Evolutionary conservation across 2,888 invertebrate species (phyloP).

Genomic region (Dorcus hopei): DNA sequence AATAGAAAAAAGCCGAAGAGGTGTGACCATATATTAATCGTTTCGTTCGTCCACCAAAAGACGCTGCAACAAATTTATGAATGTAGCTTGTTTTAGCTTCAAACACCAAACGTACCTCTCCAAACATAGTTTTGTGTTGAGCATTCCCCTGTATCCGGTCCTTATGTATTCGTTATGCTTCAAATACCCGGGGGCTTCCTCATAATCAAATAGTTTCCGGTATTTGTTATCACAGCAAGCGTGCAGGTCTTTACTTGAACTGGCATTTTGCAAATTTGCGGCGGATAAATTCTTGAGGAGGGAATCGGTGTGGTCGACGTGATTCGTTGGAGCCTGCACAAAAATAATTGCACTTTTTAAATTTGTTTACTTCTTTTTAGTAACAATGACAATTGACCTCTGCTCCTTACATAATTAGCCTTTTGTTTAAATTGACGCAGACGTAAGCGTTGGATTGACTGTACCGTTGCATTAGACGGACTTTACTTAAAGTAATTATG

Average conservation of each 20-base stretch:
- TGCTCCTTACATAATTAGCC: too few species aligned
- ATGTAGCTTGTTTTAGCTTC: neutral
- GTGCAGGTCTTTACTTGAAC: slow-evolving; percentile 1
- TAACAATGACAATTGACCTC: neutral
- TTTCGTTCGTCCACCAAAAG: slow-evolving; percentile 97
- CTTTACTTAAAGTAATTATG: too few species aligned
- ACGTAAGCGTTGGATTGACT: too few species aligned
- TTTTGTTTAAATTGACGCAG: too few species aligned
- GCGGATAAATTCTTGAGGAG: slow-evolving; percentile 16
- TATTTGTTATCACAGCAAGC: slow-evolving; percentile 8
- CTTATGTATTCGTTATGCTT: slow-evolving; percentile 85
- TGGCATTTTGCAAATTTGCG: neutral
- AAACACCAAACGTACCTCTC: slow-evolving; percentile 63
- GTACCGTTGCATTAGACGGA: too few species aligned
- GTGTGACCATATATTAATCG: slow-evolving; percentile 97
- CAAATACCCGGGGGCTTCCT: slow-evolving; percentile 74
- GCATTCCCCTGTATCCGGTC: slow-evolving; percentile 78
- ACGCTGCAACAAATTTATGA: slow-evolving; percentile 61
- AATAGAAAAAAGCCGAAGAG: slow-evolving; percentile 83
- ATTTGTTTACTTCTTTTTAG: neutral
- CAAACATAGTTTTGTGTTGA: slow-evolving; percentile 79
- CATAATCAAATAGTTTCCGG: slow-evolving; percentile 45
- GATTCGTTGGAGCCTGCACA: slow-evolving; percentile 2
- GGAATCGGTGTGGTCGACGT: slow-evolving; percentile 19
- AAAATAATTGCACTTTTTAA: neutral